Evolutionary conservation across 92 coral and sea anemone species (phyloP), one percentile per base, ranked within the genome.

Genomic region (Plumapathes pennacea): DNA sequence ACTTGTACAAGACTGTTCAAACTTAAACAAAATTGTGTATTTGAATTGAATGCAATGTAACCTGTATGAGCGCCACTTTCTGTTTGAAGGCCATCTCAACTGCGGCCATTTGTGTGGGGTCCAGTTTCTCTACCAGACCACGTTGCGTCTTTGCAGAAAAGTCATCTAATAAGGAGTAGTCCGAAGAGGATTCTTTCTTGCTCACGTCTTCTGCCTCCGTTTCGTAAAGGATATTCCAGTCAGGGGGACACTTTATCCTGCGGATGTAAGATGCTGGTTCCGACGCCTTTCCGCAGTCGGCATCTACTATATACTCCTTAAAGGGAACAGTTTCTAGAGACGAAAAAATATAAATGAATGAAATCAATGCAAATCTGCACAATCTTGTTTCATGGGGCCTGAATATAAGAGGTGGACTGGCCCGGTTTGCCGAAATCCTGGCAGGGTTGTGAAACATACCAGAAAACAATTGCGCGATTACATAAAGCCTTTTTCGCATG

Each of bases 11-110:
- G n/a, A n/a, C n/a, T n/a, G n/a, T n/a, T n/a, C n/a, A n/a, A n/a
- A n/a, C n/a, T n/a, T n/a, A n/a, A n/a, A n/a, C n/a, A n/a, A n/a
- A n/a, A n/a, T n/a, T n/a, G n/a, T n/a, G n/a, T n/a, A n/a, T n/a
- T n/a, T n/a, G n/a, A n/a, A n/a, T n/a, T n/a, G n/a, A n/a, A n/a
- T n/a, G n/a, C n/a, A n/a, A n/a, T 22, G 20, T 23, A 10, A 88
- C 97, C 88, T 89, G 97, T 24, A 89, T 89, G 51, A 89, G 59
- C 4, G 79, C 66, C 0, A 89, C 53, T 51, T 60, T 77, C 48
- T 74, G 65, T 41, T 50, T 62, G 48, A 89, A 64, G 25, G 84
- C 86, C 41, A 49, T 74, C 43, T 69, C 78, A 2, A 89, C 77
- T 14, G 90, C 90, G 11, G 46, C 50, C 32, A 89, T 57, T 49